Percentiles rank a stretch among this genome's conserved stretches.
Evolutionary conservation across 1,140 invertebrate species (phyloP).

Genomic region (Aphis craccivora): DNA sequence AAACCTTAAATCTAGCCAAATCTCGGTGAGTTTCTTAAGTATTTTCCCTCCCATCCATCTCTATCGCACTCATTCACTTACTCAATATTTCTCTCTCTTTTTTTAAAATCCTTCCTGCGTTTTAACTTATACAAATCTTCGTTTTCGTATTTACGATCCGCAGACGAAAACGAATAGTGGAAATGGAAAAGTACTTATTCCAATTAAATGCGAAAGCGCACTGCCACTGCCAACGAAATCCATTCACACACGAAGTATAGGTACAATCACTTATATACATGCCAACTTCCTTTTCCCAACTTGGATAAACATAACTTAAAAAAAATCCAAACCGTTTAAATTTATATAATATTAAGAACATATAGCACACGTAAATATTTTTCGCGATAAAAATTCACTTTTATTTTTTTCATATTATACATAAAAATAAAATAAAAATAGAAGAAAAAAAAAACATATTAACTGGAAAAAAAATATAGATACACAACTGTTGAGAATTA

Average conservation of each 20-base stretch:
- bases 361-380: not conserved
- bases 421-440: not conserved
- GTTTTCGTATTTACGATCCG: constrained; percentile 42
- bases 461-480: not conserved
- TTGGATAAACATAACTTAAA: not conserved
- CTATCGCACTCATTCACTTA: constrained; percentile 59
- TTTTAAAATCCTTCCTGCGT: constrained; percentile 50
- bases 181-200: constrained; percentile 38
- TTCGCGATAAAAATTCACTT: not conserved
- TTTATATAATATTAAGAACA: constrained; percentile 11
- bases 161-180: not conserved
- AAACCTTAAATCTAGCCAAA: constrained; percentile 58
- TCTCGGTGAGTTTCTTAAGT: constrained; percentile 59
- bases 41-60: constrained; percentile 33
- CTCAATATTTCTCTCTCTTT: constrained; percentile 50
- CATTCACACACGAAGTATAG: constrained; percentile 39
- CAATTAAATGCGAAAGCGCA: constrained; percentile 39
- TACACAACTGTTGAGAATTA: constrained; percentile 34
- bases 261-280: not conserved
- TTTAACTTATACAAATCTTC: constrained; percentile 43
- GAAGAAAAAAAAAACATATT: constrained; percentile 26
- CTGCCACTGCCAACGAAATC: not conserved
- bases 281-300: not conserved
- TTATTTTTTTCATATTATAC: not conserved
- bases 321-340: constrained; percentile 35